Evolutionary conservation across 2,797 vertebrate genomes (phyloP), one percentile per base, ranked within the genome.

Genomic region (Aulostomus chinensis): DNA sequence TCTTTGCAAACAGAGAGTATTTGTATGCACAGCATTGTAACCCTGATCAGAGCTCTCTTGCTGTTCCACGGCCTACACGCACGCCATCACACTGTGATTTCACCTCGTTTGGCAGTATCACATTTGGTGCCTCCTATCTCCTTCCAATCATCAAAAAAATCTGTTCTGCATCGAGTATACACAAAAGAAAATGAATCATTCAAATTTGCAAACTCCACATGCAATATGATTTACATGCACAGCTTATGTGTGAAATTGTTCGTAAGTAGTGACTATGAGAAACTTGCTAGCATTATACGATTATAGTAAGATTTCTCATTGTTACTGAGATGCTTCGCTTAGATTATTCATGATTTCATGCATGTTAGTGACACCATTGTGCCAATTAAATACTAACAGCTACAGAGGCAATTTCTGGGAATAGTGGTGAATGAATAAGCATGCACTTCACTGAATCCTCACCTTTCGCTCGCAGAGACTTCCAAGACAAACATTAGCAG

Each of bases 81-180:
- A n/a, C n/a, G 45, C 52, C 40, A 33, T 45, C 73, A 63, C 67
- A 70, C 83, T 82, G 80, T 51, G 78, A 81, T 68, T 78, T 80
- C 73, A 75, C 73, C 74, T 58, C 73, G 16, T 78, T 76, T 56
- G 36, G 20, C 22, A 21, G 20, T 8, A 16, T 30, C 8, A 30
- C 28, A 53, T 41, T 53, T 25, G n/a, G 4, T 41, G 21, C 37
- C 4, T 58, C 40, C 59, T 26, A 60, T 72, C 47, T 15, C 33
- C 16, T 15, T 31, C 51, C 29, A 39, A n/a, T 54, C 32, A 43
- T 22, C 26, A n/a, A 15, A 13, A 48, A 58, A 36, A 32, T 57
- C 37, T 9, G 33, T 0, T 5, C 18, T 22, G 18, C 48, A 56
- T 15, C 8, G 22, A 30, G 30, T 29, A 6, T 13, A 34, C 32